Conservation (phyloP, 1,140 invertebrate species). For the Chionoecetes opilio region DNA sequence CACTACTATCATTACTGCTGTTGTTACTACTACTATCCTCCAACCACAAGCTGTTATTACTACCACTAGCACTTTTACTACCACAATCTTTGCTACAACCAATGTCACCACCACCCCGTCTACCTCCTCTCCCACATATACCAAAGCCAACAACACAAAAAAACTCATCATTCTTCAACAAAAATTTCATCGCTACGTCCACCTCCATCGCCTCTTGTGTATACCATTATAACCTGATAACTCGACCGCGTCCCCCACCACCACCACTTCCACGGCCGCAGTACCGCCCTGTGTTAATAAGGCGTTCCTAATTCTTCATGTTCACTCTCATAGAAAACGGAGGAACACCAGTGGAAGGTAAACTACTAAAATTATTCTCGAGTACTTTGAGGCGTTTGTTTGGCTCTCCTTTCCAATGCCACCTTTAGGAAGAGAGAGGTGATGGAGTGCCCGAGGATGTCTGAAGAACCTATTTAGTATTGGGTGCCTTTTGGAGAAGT, state of each 20-base stretch:
- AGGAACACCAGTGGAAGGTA: neutral
- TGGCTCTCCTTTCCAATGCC: neutral
- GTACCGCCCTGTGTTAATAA: neutral
- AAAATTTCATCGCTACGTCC: neutral
- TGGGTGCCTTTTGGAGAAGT: neutral
- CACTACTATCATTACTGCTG: neutral
- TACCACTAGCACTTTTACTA: no score
- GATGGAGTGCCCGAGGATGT: neutral
- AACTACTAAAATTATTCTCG: neutral
- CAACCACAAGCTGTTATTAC: no score
- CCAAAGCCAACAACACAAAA: neutral
- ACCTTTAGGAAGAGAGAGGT: neutral
- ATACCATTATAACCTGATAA: neutral
- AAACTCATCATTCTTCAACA: no score
- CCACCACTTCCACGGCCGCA: neutral
- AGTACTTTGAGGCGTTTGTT: neutral
- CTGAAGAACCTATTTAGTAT: neutral
- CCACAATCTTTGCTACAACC: neutral
- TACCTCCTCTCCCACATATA: neutral
- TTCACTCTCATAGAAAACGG: conserved; percentile 14
- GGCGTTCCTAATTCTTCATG: neutral
- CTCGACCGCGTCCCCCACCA: neutral
- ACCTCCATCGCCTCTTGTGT: neutral
- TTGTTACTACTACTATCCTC: neutral
- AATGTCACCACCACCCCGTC: neutral